Base-by-base conservation (phyloP, 1,140 invertebrate species). In the Protaetia brevitarsis region DNA sequence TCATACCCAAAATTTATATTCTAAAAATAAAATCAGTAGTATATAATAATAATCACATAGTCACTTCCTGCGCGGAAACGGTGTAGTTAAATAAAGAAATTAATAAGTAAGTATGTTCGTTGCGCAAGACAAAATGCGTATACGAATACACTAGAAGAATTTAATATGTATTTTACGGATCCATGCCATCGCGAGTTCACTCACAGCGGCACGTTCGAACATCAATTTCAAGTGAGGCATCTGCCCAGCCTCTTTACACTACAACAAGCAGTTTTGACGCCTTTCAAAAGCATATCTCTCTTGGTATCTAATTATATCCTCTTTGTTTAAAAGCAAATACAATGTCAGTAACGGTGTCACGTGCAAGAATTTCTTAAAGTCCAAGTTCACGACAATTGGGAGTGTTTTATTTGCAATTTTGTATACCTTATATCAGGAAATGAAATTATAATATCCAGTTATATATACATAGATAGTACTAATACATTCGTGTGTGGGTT, bases 371-470 rank as follows among this genome's bases (percentile, higher is more conserved):
- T 8, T 51, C 26, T 23, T 0, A 7, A 51, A 19, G 41, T 21
- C n/a, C 16, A 51, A 19, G 16, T 51, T 51, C 16, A 51, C 26
- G 41, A 23, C 8, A 51, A 51, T 23, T 19, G 19, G 41, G 41
- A 51, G 41, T 51, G 41, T 51, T 51, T 51, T 51, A 10, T 51
- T 51, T 51, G 16, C 41, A 23, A 51, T 51, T 51, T 23, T 19
- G 19, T 23, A 51, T 19, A 23, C 19, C 11, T 19, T 51, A 51
- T 51, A 23, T 51, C 16, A 8, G 41, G 26, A 51, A 51, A 51
- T 51, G 16, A 51, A 51, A 8, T 51, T 19, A 51, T 23, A 19
- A 19, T 5, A 3, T 21, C 8, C 41, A 21, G 41, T 51, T 7
- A 51, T 19, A 19, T 51, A 51, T 51, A 23, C 16, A 6, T n/a